phyloP scores from a whole-genome alignment of 2,888 invertebrate species.

The Caenorhabditis sp. region DNA sequence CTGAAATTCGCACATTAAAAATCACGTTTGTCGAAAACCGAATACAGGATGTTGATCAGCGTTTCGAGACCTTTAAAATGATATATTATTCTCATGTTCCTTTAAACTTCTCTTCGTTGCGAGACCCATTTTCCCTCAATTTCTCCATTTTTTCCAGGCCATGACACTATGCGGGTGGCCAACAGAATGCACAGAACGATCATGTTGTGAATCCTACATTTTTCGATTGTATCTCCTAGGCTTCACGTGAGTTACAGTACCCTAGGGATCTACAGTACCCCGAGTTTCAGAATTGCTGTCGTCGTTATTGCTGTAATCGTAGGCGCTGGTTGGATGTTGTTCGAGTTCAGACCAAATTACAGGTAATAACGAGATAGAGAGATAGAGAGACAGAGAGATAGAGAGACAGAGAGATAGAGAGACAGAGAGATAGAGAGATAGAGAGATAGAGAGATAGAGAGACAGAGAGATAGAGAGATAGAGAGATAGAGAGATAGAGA shows the following conservation, averaged over 20 bases:
- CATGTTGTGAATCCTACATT: slow-evolving; percentile 52
- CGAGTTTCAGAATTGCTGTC: slow-evolving; percentile 37
- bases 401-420: background rate
- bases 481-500: too few species aligned
- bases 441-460: too few species aligned
- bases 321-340: slow-evolving; percentile 45
- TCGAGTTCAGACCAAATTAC: slow-evolving; percentile 48
- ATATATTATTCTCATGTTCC: background rate
- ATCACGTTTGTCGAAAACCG: too few species aligned
- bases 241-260: slow-evolving; percentile 40
- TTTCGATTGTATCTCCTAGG: slow-evolving; percentile 50
- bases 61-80: too few species aligned
- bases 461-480: too few species aligned
- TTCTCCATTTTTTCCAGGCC: background rate
- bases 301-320: slow-evolving; percentile 42
- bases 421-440: too few species aligned
- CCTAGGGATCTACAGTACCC: background rate
- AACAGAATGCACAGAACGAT: slow-evolving; percentile 47
- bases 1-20: too few species aligned
- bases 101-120: background rate
- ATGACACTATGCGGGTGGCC: slow-evolving; percentile 53
- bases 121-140: background rate
- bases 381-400: background rate
- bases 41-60: too few species aligned
- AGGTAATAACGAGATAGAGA: slow-evolving; percentile 18